Evolutionary conservation across 2,888 invertebrate genomes (phyloP).

Genomic region (Cinara cedri): DNA sequence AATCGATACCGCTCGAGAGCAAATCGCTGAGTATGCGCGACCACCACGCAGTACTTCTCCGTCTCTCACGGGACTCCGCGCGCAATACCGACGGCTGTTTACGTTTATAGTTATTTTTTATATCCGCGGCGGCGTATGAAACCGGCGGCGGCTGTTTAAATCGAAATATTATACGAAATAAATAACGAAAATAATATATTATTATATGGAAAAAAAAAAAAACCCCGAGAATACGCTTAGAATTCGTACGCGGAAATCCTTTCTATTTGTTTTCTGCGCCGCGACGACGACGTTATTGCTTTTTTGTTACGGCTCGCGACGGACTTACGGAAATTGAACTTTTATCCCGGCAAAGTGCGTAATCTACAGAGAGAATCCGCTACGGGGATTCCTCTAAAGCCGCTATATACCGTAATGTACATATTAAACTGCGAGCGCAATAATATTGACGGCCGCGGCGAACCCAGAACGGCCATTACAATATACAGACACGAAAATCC

Average conservation of each 20-base stretch:
- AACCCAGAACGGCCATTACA: too few relatives aligned
- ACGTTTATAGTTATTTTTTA: too few relatives aligned
- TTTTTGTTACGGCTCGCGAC: neutral
- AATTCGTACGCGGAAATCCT: conserved; percentile 13
- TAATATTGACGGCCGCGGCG: too few relatives aligned
- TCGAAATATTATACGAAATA: neutral
- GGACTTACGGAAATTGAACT: conserved; percentile 10
- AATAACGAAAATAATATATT: too few relatives aligned
- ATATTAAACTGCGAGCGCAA: neutral
- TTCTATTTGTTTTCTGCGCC: conserved; percentile 1
- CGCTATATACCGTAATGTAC: neutral
- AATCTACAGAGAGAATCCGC: neutral
- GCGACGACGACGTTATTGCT: neutral
- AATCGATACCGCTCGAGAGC: neutral
- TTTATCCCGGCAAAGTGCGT: conserved; percentile 9
- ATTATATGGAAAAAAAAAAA: too few relatives aligned
- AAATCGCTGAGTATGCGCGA: too few relatives aligned
- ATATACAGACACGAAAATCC: too few relatives aligned
- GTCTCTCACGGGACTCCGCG: too few relatives aligned
- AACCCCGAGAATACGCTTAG: neutral
- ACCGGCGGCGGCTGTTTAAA: neutral
- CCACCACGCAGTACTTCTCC: too few relatives aligned
- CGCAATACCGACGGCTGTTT: too few relatives aligned
- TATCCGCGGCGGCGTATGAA: neutral
- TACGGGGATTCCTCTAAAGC: neutral